These are phyloP conservation scores for Blastobasis lacticolella DNA, from an alignment of 2,888 invertebrate species.

Conservation along the genomic window DNA sequence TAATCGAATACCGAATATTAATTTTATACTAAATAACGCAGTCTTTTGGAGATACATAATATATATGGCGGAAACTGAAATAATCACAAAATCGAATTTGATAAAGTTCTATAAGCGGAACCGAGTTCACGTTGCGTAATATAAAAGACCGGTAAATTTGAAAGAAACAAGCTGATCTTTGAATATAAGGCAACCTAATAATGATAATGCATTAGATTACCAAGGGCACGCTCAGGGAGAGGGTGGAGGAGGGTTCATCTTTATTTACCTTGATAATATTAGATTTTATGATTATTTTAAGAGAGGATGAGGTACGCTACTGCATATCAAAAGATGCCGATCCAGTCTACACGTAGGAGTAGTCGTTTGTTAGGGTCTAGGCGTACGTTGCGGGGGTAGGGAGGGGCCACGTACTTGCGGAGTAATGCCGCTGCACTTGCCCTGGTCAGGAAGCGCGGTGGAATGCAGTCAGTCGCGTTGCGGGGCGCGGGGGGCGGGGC, in stretches of 20 bases:
- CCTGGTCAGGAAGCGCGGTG: constrained; percentile 71
- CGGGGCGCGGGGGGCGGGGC: constrained; percentile 32
- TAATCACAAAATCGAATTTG: too few species aligned
- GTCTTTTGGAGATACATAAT: too few species aligned
- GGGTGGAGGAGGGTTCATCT: constrained; percentile 31
- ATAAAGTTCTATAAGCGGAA: constrained; percentile 1
- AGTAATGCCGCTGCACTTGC: constrained; percentile 70
- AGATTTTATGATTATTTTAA: constrained; percentile 58
- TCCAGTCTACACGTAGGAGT: constrained; percentile 18
- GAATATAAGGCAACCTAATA: constrained; percentile 45
- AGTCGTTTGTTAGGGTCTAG: constrained; percentile 43
- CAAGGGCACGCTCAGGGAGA: constrained; percentile 41
- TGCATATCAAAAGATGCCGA: constrained; percentile 34
- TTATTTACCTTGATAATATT: constrained; percentile 54
- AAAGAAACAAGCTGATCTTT: constrained; percentile 47
- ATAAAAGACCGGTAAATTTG: constrained; percentile 38
- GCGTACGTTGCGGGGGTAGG: constrained; percentile 26
- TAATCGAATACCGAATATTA: too few species aligned
- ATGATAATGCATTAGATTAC: constrained; percentile 64
- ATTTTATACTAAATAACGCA: too few species aligned
- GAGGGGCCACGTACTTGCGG: constrained; percentile 53
- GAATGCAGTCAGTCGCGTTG: constrained; percentile 74
- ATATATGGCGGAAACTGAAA: too few species aligned
- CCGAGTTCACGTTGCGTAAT: constrained; percentile 9
- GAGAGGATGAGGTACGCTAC: constrained; percentile 37